Evolutionary conservation across 2,888 invertebrate genomes (phyloP).

Genomic region (Mimumesa dahlbomi): DNA sequence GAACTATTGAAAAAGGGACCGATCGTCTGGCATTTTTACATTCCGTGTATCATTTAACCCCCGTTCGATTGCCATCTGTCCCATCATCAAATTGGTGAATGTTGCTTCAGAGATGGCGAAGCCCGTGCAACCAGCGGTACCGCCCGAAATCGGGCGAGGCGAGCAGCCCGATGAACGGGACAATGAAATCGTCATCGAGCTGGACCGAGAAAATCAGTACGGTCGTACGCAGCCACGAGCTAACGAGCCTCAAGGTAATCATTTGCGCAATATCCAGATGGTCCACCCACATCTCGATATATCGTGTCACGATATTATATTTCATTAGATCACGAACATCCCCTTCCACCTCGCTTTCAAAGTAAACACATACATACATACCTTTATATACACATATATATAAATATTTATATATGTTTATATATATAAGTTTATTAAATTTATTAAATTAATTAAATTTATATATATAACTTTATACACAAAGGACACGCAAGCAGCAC

Average conservation of each 20-base stretch:
- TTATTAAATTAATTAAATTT: no score
- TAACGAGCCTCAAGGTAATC: constrained; percentile 80
- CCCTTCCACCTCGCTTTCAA: no score
- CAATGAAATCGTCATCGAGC: constrained; percentile 85
- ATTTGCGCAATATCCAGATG: constrained; percentile 56
- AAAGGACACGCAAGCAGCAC: no score
- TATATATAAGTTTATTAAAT: constrained; percentile 28
- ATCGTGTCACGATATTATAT: constrained; percentile 25
- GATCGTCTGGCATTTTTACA: neutral
- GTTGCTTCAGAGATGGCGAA: constrained; percentile 79
- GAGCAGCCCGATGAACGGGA: constrained; percentile 83
- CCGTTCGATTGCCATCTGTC: constrained; percentile 35
- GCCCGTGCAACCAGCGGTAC: constrained; percentile 76
- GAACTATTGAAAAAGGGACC: constrained; percentile 12
- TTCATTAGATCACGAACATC: no score
- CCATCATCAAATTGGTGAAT: constrained; percentile 69
- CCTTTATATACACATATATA: no score
- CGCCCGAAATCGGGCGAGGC: constrained; percentile 81
- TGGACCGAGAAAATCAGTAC: constrained; percentile 85
- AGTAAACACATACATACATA: no score
- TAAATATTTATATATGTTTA: no score
- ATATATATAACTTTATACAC: no score
- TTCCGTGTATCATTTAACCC: constrained; percentile 16
- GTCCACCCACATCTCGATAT: constrained; percentile 33
- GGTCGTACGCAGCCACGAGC: constrained; percentile 82